Evolutionary conservation across 1,140 invertebrate species (phyloP), one percentile per base, ranked within the genome.

Genomic region (Chymomyza costata): DNA sequence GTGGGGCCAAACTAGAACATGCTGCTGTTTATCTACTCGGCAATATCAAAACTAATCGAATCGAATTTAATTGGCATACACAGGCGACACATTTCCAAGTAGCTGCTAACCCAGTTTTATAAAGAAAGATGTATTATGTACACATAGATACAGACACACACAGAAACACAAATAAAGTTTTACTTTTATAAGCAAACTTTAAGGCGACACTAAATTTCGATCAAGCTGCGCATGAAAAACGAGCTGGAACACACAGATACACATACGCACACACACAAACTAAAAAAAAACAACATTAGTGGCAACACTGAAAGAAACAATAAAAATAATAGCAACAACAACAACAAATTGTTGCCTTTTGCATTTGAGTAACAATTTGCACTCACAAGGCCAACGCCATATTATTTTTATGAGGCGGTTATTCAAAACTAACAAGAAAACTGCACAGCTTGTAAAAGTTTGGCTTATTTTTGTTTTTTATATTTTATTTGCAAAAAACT

Each of bases 381-480:
- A 47, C 45, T 59, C 31, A 48, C 71, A 78, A 76, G 71, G 62
- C 78, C 65, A 76, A 44, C 57, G 61, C 46, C 46, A 62, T 55
- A 78, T 70, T 71, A 66, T 54, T 76, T 78, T 70, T 76, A 78
- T 76, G 57, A 45, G 44, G 32, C 60, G 19, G 50, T 63, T 70
- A 63, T 48, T 78, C 53, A 70, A 74, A 61, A 66, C 57, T 49
- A 58, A 51, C 48, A 65, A 56, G 53, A 55, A 65, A 47, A 43
- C 30, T 19, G 39, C 41, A 45, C 8, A 53, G n/a, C n/a, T n/a
- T n/a, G n/a, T n/a, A 47, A 35, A 56, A 68, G 38, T 47, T 74
- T 68, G 21, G n/a, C n/a, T n/a, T n/a, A n/a, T n/a, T n/a, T n/a
- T 55, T 49, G 6, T 34, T 44, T 28, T 30, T 32, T 16, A n/a